A percentile compares a stretch with the other conserved stretches of the same genome.
phyloP scores from a whole-genome alignment of 2,113 vertebrate species.

The Ramphastos sulfuratus region DNA sequence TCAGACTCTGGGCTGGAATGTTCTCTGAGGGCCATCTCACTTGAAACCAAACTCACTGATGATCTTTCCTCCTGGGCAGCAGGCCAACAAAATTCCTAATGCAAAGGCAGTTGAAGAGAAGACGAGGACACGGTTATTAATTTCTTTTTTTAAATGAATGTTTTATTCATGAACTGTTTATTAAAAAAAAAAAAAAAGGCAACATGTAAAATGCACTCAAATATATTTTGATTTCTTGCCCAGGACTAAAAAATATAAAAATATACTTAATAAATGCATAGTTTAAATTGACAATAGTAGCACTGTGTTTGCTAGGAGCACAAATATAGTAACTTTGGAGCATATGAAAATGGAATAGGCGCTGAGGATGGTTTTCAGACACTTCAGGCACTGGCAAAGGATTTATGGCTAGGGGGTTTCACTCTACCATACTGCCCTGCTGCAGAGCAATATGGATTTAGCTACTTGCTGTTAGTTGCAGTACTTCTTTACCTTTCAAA shows the following conservation, averaged over 20 bases:
- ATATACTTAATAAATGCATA: slow-evolving; percentile 71
- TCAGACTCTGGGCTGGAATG: neutral
- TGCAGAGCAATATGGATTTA: slow-evolving; percentile 38
- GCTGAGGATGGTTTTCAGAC: slow-evolving; percentile 45
- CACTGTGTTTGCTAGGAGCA: slow-evolving; percentile 59
- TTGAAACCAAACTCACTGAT: slow-evolving; percentile 47
- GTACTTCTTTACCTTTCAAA: slow-evolving; percentile 45
- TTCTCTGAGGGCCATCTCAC: slow-evolving; percentile 16
- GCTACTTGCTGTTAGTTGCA: slow-evolving; percentile 7
- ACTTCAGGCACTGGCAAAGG: slow-evolving; percentile 6
- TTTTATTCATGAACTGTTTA: slow-evolving; percentile 72
- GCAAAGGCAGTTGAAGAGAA: neutral
- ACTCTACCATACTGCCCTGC: neutral
- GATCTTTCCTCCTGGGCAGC: slow-evolving; percentile 43
- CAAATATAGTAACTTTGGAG: neutral
- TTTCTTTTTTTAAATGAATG: slow-evolving; percentile 21
- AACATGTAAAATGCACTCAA: slow-evolving; percentile 30
- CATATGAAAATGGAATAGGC: slow-evolving; percentile 13
- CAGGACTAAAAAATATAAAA: slow-evolving; percentile 70
- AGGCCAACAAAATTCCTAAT: slow-evolving; percentile 41
- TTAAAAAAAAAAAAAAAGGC: neutral
- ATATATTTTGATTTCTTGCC: slow-evolving; percentile 57
- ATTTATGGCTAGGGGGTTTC: neutral
- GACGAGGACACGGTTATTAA: neutral
- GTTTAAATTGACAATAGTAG: slow-evolving; percentile 66